phyloP scores from a whole-genome alignment of 2,113 vertebrate species.

The Cyprinodon variegatus region DNA sequence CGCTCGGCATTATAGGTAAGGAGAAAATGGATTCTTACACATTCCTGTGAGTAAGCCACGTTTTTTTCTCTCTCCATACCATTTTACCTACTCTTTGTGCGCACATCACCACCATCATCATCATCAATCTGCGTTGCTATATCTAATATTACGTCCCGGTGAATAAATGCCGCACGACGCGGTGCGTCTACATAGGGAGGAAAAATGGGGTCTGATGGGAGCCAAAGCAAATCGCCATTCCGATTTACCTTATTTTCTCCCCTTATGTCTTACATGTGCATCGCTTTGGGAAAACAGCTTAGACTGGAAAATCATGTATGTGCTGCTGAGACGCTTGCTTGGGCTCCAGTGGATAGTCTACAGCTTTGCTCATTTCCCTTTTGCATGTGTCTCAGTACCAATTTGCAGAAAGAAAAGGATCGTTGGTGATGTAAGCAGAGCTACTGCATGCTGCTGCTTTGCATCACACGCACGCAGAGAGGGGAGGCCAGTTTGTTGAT shows the following conservation, averaged over 20 bases:
- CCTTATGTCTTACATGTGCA: slow-evolving; percentile 44
- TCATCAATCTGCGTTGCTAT: slow-evolving; percentile 58
- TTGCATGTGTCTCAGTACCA: slow-evolving; percentile 79
- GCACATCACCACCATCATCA: slow-evolving; percentile 60
- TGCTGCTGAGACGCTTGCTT: slow-evolving; percentile 43
- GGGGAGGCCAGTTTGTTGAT: slow-evolving; percentile 59
- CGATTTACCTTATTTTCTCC: slow-evolving; percentile 50
- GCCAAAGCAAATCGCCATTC: slow-evolving; percentile 73
- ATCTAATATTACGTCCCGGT: slow-evolving; percentile 60
- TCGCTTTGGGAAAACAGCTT: slow-evolving; percentile 23
- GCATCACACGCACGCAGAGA: slow-evolving; percentile 62
- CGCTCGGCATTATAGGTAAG: slow-evolving; percentile 83
- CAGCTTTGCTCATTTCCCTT: slow-evolving; percentile 49
- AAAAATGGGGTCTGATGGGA: background rate
- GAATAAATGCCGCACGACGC: slow-evolving; percentile 62
- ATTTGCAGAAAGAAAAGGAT: slow-evolving; percentile 66
- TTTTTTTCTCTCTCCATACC: slow-evolving; percentile 56
- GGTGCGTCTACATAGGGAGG: slow-evolving; percentile 70
- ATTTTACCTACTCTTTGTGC: slow-evolving; percentile 70
- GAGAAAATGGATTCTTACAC: slow-evolving; percentile 79
- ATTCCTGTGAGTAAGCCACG: slow-evolving; percentile 68
- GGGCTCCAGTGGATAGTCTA: slow-evolving; percentile 40
- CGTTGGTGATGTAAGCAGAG: slow-evolving; percentile 75
- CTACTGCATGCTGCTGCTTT: slow-evolving; percentile 73
- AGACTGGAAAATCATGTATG: slow-evolving; percentile 52